A percentile compares a stretch with the other conserved stretches of the same genome.
phyloP scores from a whole-genome alignment of 2,113 vertebrate species.

The Callithrix jacchus region DNA sequence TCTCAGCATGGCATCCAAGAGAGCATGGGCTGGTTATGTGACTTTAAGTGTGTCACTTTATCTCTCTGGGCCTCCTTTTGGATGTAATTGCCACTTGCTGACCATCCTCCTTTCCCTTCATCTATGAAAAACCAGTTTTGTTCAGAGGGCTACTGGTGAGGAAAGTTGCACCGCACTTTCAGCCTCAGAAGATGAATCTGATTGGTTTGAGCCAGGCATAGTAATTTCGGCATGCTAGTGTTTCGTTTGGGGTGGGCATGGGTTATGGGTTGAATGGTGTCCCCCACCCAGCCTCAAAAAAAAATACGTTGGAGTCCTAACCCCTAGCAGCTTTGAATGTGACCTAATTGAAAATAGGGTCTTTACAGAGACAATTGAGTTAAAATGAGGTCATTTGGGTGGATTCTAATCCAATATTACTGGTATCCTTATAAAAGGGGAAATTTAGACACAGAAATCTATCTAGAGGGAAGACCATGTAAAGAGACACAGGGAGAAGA shows the following conservation, averaged over 20 bases:
- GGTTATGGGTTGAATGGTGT: background rate
- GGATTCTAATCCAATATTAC: background rate
- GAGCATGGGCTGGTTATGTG: background rate
- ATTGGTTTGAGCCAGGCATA: background rate
- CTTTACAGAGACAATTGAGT: background rate
- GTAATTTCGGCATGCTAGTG: background rate
- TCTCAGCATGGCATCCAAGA: background rate
- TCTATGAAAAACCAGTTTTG: background rate
- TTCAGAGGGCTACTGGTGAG: background rate
- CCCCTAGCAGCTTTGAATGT: background rate
- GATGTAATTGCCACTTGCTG: no score
- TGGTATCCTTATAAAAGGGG: background rate
- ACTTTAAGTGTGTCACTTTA: background rate
- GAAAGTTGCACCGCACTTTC: background rate
- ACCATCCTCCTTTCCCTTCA: no score
- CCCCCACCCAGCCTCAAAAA: background rate
- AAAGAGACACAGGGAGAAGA: background rate
- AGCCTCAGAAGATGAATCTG: background rate
- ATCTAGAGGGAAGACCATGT: no score
- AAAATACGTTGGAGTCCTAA: background rate
- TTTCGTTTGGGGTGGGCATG: background rate
- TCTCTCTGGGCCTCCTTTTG: background rate
- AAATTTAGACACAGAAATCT: background rate
- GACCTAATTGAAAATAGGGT: background rate
- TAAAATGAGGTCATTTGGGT: background rate